A percentile compares a stretch with the other conserved stretches of the same genome.
These are phyloP conservation scores for Cydia splendana DNA, from an alignment of 1,140 invertebrate genomes.

Conservation along the genomic window DNA sequence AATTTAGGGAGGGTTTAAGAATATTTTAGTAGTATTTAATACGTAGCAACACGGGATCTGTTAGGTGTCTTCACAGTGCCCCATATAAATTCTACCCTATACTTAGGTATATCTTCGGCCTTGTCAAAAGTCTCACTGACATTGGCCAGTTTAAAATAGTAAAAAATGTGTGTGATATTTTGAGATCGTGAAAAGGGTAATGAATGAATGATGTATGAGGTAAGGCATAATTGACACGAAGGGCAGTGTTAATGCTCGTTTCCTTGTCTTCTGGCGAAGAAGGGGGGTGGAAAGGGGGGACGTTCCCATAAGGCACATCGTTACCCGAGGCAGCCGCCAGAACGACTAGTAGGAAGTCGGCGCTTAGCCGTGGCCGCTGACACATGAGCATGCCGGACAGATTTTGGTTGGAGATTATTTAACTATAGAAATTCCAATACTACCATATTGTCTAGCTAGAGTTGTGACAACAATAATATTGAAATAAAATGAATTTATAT, in stretches of 20 bases:
- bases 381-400: conserved; percentile 48
- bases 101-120: no score
- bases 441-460: no score
- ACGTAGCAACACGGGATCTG: no score
- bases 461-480: no score
- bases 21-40: no score
- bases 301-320: conserved; percentile 69
- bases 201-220: not conserved
- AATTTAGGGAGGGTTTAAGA: no score
- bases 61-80: no score
- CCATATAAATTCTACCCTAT: no score
- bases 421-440: no score
- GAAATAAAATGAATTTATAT: no score
- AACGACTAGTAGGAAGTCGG: conserved; percentile 69
- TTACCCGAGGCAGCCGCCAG: conserved; percentile 63
- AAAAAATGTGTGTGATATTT: not conserved
- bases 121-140: no score
- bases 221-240: not conserved
- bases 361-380: conserved; percentile 48
- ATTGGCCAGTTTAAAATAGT: not conserved
- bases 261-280: not conserved
- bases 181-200: not conserved
- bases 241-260: not conserved
- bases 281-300: conserved; percentile 34
- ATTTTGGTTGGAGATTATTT: not conserved